Evolutionary conservation across 1,140 invertebrate species (phyloP).

Genomic region (Bombus impatiens): DNA sequence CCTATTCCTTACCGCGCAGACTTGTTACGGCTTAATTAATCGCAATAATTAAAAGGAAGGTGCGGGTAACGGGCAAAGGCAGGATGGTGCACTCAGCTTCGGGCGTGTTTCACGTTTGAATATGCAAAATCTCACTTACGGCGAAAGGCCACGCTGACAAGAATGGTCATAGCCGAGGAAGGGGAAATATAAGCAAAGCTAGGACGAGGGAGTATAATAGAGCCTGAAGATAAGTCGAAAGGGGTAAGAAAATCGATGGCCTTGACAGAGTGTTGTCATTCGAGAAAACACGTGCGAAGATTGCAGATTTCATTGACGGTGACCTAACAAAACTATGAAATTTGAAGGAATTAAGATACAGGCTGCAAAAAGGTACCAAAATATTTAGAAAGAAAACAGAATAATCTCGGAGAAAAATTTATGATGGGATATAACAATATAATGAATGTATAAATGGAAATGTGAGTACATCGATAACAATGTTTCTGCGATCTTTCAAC

Average conservation of each 20-base stretch:
- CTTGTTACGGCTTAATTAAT: constrained; percentile 80
- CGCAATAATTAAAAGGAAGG: constrained; percentile 80
- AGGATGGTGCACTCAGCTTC: constrained; percentile 60
- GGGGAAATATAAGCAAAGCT: background rate
- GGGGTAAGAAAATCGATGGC: constrained; percentile 25
- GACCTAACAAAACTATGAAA: no score
- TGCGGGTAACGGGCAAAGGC: constrained; percentile 30
- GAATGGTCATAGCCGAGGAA: constrained; percentile 24
- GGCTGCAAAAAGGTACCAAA: no score
- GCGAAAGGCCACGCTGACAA: constrained; percentile 25
- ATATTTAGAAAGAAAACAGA: no score
- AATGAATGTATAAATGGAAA: no score
- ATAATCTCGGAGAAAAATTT: no score
- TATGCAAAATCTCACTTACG: constrained; percentile 71
- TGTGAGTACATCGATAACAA: no score
- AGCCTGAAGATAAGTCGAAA: constrained; percentile 6
- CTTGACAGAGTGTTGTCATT: background rate
- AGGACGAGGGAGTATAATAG: constrained; percentile 10
- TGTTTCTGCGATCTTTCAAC: no score
- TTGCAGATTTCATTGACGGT: background rate
- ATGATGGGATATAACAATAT: no score
- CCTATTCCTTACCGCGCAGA: constrained; percentile 61
- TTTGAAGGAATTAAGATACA: no score
- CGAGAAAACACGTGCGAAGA: background rate
- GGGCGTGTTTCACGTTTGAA: constrained; percentile 64